Base-by-base conservation (phyloP, 37 sponge, comb jelly and placozoan species). In the Mnemiopsis leidyi region DNA sequence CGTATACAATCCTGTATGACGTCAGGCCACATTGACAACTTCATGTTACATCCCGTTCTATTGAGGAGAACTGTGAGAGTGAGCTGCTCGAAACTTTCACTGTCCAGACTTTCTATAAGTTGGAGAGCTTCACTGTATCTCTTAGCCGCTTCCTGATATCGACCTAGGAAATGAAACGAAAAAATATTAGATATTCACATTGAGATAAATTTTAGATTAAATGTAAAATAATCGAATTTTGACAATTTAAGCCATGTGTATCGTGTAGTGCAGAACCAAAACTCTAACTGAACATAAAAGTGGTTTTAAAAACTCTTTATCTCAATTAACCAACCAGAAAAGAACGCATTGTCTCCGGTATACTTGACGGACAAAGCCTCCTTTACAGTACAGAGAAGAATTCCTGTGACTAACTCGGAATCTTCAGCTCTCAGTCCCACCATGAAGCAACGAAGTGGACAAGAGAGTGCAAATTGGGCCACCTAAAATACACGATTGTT, bases 361-460 rank as follows among this genome's bases (percentile, higher is more conserved):
- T 85, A 85, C 29, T 85, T 85, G 61, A 85, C 90, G 0, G 90
- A 85, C 3, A 85, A 61, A 40, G 90, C 90, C 90, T 85, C 90
- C 48, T 85, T 85, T 9, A 85, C 90, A 28, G 90, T 85, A 85
- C 90, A 85, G 29, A 85, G 61, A 23, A 85, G 48, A 39, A 85
- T 85, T 13, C 90, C 90, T 3, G 90, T 40, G 28, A 85, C 90
- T 2, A 85, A 25, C 21, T 85, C 90, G 39, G 90, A 13, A 39
- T 85, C 90, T 25, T 85, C 90, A 1, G 90, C 90, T 23, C 90
- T n/a, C 48, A 85, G 35, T 2, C 90, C 90, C 2, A 85, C 40
- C 90, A 85, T 85, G 90, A 85, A 85, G 36, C 90, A 85, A 2
- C 90, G 40, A 35, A 85, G 90, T 85, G 90, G 90, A 33, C 90